Evolutionary conservation across 2,888 invertebrate genomes (phyloP), one percentile per base, ranked within the genome.

Genomic region (Argyresthia goedartella): DNA sequence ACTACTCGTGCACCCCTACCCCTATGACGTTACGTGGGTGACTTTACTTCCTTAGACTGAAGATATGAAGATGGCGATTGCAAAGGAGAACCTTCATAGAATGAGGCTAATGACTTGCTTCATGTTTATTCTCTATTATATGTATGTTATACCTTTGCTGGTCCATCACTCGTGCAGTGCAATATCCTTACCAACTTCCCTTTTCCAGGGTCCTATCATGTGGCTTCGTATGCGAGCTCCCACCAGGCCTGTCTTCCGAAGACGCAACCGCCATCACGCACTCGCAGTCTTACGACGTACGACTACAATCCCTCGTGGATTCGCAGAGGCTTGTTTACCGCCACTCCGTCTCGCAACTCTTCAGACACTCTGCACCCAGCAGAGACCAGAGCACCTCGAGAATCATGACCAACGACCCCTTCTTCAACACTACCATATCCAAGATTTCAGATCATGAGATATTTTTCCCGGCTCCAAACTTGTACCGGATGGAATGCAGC

Each of bases 381-480:
- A 81, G 76, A 55, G 88, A 88, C 55, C 77, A 88, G 52, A 87
- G 86, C 56, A 89, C 88, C 41, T 79, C 88, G 13, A 77, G 89
- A 52, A 81, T 84, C 46, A 65, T 91, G 59, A 81, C 70, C 36
- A 90, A 90, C 61, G 87, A 91, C 57, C 88, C 88, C 11, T 81
- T 79, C 54, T 91, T 88, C 60, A 84, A 86, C 53, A 88, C 87
- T 0, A 86, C 89, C 0, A 79, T 91, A 44, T 81, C 90, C 11
- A 88, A 81, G 66, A 64, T 91, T 7, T 88, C 90, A 0, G 80
- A 82, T 36, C 75, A 72, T 42, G 70, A 79, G 52, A 79, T 89
- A 56, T 92, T 89, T 70, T 92, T 92, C 62, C 92, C 92, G 1
- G 84, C 91, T 0, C 82, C 87, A 7, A 80, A 82, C 25, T 65